Conservation (phyloP, 2,113 vertebrate genomes). For the Sigmodon hispidus region DNA sequence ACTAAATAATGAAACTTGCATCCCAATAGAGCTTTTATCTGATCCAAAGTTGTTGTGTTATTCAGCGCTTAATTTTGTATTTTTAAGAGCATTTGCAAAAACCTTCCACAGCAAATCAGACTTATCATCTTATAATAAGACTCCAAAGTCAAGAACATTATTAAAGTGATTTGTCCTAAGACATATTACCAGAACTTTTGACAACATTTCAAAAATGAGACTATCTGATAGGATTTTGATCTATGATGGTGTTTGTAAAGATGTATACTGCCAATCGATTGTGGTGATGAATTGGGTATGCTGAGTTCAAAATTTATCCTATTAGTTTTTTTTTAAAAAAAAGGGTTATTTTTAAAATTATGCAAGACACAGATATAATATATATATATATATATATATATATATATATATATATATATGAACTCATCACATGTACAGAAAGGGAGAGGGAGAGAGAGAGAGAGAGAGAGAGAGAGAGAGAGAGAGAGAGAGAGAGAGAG, state of each 20-base stretch:
- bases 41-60: background rate
- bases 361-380: background rate
- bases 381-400: too few species aligned
- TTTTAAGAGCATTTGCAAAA: background rate
- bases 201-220: background rate
- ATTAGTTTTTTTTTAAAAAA: constrained; percentile 15
- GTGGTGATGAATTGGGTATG: background rate
- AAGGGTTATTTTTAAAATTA: background rate
- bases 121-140: background rate
- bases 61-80: background rate
- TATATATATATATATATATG: background rate
- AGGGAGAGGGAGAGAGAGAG: background rate
- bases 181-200: background rate
- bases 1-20: background rate
- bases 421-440: background rate
- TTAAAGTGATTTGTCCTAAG: background rate
- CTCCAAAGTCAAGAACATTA: background rate
- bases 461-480: background rate
- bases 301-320: constrained; percentile 8
- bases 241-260: background rate
- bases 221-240: background rate
- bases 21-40: background rate
- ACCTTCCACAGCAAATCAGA: background rate
- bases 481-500: background rate
- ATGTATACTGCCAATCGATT: background rate